Base-by-base conservation (phyloP, 2,113 vertebrate species). In the Malurus elegans region DNA sequence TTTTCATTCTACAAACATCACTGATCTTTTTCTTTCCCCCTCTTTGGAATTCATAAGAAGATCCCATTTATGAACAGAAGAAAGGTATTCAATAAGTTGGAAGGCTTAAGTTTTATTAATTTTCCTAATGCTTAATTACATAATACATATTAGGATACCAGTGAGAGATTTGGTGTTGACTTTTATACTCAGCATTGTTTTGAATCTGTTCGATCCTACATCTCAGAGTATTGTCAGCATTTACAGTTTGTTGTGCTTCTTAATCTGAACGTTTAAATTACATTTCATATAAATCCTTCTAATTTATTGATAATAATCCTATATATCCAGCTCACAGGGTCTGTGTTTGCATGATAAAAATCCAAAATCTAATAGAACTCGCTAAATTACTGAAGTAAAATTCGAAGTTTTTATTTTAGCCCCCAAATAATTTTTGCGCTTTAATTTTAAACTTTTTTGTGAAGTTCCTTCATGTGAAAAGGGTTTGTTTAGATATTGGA, bases 21-120 rank as follows among this genome's bases (percentile, higher is more conserved):
- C 97, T 99, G 98, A 98, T 97, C 97, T 98, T 97, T 98, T 98
- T 98, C 92, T 98, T 98, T 96, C 97, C 98, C 98, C 90, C 42
- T 97, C 97, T 98, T 98, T 98, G 98, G 98, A 98, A 98, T 98
- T 98, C 98, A 97, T 98, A 98, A 99, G 99, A 99, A 99, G 99
- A 99, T 97, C 98, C 98, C 98, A 99, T 98, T 98, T 99, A 98
- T 98, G 95, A 98, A 97, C 99, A 98, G 95, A 99, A 98, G 98
- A 99, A 99, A 99, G 99, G 99, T 99, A 99, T 98, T 98, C 95
- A 96, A 93, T 79, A 78, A 93, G n/a, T 79, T 95, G 86, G 80
- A 96, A 92, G 92, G 81, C 48, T 88, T 92, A 78, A 66, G 25
- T 95, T 88, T 86, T 62, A 71, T 80, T 90, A 48, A 64, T 95